phyloP scores from a whole-genome alignment of 2,797 vertebrate genomes.

The Buphagus erythrorhynchus region DNA sequence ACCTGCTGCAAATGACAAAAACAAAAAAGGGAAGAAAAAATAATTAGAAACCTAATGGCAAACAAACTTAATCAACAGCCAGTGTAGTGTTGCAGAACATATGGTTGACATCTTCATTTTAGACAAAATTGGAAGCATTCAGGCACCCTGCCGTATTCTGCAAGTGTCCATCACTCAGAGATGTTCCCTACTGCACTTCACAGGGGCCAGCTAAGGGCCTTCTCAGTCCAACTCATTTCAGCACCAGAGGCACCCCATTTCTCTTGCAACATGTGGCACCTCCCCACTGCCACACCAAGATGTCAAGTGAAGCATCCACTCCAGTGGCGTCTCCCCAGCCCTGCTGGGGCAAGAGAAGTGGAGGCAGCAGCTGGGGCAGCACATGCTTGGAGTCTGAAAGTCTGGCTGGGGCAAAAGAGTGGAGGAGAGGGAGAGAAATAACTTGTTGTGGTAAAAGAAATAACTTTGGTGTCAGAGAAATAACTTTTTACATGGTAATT shows the following conservation, averaged over 20 bases:
- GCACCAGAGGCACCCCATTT: not conserved
- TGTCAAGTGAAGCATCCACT: fast-evolving
- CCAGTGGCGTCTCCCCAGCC: not conserved
- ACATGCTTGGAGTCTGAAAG: not conserved
- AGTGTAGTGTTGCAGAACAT: not conserved
- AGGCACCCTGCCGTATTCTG: not conserved
- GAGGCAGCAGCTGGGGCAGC: not conserved
- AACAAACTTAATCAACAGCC: constrained; percentile 33
- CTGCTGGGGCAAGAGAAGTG: not conserved
- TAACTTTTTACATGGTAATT: not conserved
- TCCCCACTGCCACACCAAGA: not conserved
- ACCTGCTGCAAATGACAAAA: not conserved
- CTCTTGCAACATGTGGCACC: not conserved
- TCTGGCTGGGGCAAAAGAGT: not conserved
- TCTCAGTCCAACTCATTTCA: not conserved
- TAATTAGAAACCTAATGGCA: not conserved
- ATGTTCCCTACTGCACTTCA: not conserved
- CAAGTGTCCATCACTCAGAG: not conserved
- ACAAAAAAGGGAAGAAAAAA: not conserved
- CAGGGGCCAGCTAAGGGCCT: not conserved
- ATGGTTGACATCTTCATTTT: not conserved
- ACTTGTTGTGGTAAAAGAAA: not conserved
- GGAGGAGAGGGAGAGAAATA: not conserved
- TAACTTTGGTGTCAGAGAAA: not conserved
- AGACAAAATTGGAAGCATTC: not conserved